Percentiles rank a stretch among this genome's conserved stretches.
Evolutionary conservation across 2,888 invertebrate genomes (phyloP).

Genomic region (Drosophila quinaria): DNA sequence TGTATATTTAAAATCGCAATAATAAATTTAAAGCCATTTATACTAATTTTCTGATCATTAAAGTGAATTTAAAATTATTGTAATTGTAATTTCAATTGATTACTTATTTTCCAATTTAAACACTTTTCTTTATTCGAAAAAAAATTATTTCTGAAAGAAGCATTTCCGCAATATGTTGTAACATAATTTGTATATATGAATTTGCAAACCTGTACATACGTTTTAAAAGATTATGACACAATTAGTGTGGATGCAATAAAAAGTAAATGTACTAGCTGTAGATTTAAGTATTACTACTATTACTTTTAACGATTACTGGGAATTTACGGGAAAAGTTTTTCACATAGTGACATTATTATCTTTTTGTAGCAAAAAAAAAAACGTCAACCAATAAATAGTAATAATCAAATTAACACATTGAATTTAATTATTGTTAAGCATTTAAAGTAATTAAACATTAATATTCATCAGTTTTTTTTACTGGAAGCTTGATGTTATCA

Average conservation of each 20-base stretch:
- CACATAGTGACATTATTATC: conserved; percentile 16
- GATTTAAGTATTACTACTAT: conserved; percentile 15
- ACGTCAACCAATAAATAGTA: conserved; percentile 9
- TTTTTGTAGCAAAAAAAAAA: conserved; percentile 10
- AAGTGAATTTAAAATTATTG: neutral
- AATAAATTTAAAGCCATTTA: neutral
- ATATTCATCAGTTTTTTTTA: neutral
- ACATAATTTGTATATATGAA: conserved; percentile 19
- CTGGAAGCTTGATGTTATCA: neutral
- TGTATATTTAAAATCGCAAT: neutral
- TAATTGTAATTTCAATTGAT: neutral
- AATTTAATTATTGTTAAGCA: conserved; percentile 2
- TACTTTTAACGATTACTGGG: conserved; percentile 11
- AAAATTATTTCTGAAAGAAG: no score
- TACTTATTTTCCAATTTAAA: no score
- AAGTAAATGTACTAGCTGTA: conserved; percentile 5
- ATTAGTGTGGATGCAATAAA: conserved; percentile 12
- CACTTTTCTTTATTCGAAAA: no score
- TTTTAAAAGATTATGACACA: conserved; percentile 8
- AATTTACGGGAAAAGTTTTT: conserved; percentile 13
- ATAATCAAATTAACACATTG: conserved; percentile 5
- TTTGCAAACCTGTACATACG: conserved; percentile 13
- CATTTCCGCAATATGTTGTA: conserved; percentile 8
- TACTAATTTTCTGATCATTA: neutral
- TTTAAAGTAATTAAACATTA: conserved; percentile 14